Evolutionary conservation across 2,113 vertebrate genomes (phyloP), one percentile per base, ranked within the genome.

Genomic region (Paradisaea rubra): DNA sequence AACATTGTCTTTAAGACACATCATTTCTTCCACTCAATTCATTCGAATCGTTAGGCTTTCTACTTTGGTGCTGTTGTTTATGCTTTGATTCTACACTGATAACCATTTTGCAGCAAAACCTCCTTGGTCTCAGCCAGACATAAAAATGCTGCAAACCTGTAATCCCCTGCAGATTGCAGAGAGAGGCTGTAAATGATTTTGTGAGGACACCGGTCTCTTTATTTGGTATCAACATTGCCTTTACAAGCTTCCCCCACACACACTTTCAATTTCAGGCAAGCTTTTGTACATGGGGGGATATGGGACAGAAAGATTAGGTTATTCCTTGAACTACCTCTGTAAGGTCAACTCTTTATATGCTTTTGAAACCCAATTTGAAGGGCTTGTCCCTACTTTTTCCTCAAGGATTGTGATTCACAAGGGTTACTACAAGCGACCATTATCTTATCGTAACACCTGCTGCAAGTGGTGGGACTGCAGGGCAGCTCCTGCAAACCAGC

Each of bases 271-370:
- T 95, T 94, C 93, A 97, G 89, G 81, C 91, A 31, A 95, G 96
- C 94, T 95, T 96, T 96, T 95, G 91, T 97, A 94, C 94, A 88
- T 91, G 68, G 59, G 85, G 74, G 93, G 85, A 95, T 94, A 95
- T 95, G 95, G 95, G 94, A 93, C 91, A 91, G 93, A 96, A 89
- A 97, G 96, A 97, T 97, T 96, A 95, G 91, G 93, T 96, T 96
- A 96, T 95, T 94, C 88, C 94, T 94, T 96, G 95, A 96, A 95
- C 94, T 97, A 97, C 85, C 89, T 89, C 94, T 97, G 93, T 97
- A 95, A 94, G 93, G 93, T 95, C 95, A 97, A 81, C 85, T 82
- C 85, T 93, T 96, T 95, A 96, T 95, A 88, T 83, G 94, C 91
- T 94, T 97, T 95, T 91, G 89, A 97, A 95, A 95, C 89, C 87